These are phyloP conservation scores for Manduca sexta DNA, from an alignment of 1,140 invertebrate species.

Conservation along the genomic window DNA sequence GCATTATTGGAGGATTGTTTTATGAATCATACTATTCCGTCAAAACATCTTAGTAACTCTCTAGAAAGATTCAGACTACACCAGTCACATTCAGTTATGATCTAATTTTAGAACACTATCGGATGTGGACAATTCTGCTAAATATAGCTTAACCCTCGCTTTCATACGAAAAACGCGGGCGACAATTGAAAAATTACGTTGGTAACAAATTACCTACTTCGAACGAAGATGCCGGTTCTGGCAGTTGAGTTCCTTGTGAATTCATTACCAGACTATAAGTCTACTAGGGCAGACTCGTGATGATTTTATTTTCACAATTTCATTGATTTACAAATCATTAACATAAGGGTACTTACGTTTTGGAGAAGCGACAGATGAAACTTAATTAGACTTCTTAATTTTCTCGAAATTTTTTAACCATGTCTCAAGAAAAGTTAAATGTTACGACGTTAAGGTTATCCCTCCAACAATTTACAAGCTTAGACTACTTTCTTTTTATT, in stretches of 20 bases:
- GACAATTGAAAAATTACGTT: slow-evolving; percentile 50
- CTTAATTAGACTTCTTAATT: neutral
- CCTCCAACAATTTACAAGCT: slow-evolving; percentile 78
- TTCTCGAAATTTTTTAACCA: neutral
- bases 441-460: slow-evolving; percentile 76
- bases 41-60: too few relatives aligned
- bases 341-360: slow-evolving; percentile 5
- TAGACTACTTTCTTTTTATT: slow-evolving; percentile 82
- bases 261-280: neutral
- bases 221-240: neutral
- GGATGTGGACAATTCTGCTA: slow-evolving; percentile 42
- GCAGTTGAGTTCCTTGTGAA: neutral
- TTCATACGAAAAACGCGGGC: slow-evolving; percentile 40
- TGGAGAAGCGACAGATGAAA: too few relatives aligned
- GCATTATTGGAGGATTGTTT: too few relatives aligned
- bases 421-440: slow-evolving; percentile 32
- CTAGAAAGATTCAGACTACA: neutral
- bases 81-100: neutral
- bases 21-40: too few relatives aligned
- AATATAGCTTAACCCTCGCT: slow-evolving; percentile 32
- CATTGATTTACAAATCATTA: too few relatives aligned
- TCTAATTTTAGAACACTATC: slow-evolving; percentile 34
- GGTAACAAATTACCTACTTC: neutral
- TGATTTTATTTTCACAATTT: neutral
- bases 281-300: neutral